A percentile compares a stretch with the other conserved stretches of the same genome.
These are phyloP conservation scores for Chloropsis cyanopogon DNA, from an alignment of 2,113 vertebrate genomes.

Conservation along the genomic window DNA sequence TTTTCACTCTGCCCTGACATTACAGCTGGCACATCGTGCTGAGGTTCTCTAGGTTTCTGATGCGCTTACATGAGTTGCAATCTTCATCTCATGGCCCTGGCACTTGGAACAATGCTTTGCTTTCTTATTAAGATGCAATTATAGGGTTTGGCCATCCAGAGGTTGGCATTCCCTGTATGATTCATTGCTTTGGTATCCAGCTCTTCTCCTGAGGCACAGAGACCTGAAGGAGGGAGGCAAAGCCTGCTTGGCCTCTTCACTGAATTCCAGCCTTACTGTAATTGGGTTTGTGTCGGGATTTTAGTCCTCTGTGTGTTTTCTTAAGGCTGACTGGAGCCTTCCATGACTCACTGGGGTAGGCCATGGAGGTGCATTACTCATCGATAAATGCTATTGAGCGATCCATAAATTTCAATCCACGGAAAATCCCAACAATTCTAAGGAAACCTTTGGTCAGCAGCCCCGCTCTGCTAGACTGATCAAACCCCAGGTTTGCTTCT, in stretches of 20 bases:
- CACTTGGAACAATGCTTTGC: constrained; percentile 15
- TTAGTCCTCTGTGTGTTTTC: not conserved
- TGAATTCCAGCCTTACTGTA: not conserved
- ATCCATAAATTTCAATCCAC: not conserved
- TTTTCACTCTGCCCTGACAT: not conserved
- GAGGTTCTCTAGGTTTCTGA: not conserved
- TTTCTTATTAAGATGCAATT: not conserved
- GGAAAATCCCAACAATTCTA: not conserved
- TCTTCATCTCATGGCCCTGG: constrained; percentile 35
- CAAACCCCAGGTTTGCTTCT: not conserved
- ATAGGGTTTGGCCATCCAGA: not conserved
- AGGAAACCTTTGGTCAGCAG: not conserved
- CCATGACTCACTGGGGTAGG: not conserved
- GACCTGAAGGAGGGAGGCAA: not conserved
- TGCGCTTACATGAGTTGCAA: not conserved
- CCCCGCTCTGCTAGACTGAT: not conserved
- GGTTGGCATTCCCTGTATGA: constrained; percentile 29
- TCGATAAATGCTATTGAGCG: not conserved
- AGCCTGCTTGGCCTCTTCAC: not conserved
- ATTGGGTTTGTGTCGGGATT: not conserved
- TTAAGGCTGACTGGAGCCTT: not conserved
- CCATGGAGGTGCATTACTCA: not conserved
- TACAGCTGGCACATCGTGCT: not conserved
- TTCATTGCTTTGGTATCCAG: constrained; percentile 56
- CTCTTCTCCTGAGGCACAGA: constrained; percentile 30